phyloP scores from a whole-genome alignment of 2,113 vertebrate species.

The Pyrgilauda ruficollis region DNA sequence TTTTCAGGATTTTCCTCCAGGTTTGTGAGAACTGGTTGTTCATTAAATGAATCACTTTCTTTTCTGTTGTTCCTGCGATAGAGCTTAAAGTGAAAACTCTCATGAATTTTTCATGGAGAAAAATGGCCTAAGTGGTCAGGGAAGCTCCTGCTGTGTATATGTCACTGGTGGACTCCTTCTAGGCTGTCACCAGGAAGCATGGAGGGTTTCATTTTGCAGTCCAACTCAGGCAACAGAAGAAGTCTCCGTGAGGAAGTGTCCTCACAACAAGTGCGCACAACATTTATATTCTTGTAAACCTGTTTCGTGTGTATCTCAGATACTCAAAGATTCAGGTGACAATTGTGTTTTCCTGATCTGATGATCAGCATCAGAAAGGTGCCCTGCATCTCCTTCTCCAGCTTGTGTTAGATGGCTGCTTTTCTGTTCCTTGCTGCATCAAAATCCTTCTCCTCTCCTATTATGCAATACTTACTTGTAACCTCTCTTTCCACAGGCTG shows the following conservation, averaged over 20 bases:
- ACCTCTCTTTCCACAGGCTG: background rate
- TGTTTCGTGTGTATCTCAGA: background rate
- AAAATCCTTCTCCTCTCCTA: background rate
- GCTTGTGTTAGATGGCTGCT: background rate
- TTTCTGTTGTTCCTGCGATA: background rate
- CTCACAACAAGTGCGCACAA: background rate
- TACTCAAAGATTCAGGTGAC: background rate
- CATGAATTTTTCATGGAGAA: background rate
- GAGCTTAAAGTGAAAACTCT: background rate
- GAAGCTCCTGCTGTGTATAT: background rate
- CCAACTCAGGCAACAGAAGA: background rate
- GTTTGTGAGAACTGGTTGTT: background rate
- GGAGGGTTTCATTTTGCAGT: background rate
- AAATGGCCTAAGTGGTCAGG: background rate
- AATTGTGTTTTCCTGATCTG: background rate
- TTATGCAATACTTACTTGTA: background rate
- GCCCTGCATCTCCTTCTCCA: background rate
- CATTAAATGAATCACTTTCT: background rate
- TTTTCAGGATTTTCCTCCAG: background rate
- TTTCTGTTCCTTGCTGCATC: background rate
- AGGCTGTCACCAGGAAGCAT: background rate
- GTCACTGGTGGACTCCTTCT: background rate
- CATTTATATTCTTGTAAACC: background rate
- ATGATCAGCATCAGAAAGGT: background rate
- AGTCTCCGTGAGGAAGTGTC: background rate